phyloP scores from a whole-genome alignment of 1,140 invertebrate genomes.

The Tachypleus tridentatus region DNA sequence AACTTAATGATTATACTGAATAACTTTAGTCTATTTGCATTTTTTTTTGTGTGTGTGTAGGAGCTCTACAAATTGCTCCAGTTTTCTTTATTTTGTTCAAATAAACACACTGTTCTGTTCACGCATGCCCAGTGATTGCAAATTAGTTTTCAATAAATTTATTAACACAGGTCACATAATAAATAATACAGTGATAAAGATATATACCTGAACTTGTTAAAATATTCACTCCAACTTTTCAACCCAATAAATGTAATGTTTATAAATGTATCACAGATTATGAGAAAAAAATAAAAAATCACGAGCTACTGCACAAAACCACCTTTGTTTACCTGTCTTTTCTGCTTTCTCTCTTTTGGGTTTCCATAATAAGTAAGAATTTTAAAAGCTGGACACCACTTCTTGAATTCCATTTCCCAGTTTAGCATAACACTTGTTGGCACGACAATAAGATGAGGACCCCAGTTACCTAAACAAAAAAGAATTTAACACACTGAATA shows the following conservation, averaged over 20 bases:
- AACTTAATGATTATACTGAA: no score
- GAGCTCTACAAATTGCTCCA: no score
- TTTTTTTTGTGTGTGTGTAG: no score
- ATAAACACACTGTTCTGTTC: no score
- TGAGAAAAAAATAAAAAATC: slow-evolving; percentile 4
- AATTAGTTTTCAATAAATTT: no score
- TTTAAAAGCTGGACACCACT: slow-evolving; percentile 99
- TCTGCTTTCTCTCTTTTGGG: slow-evolving; percentile 90
- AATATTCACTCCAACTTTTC: no score
- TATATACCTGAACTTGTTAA: no score
- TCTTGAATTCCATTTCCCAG: slow-evolving; percentile 99
- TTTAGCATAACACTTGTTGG: slow-evolving; percentile 99
- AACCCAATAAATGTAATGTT: neutral
- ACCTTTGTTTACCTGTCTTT: slow-evolving; percentile 51
- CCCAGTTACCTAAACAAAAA: slow-evolving; percentile 60
- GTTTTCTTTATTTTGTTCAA: no score
- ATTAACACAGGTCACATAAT: no score
- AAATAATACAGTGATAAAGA: no score
- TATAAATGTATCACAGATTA: slow-evolving; percentile 2
- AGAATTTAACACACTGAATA: slow-evolving; percentile 13
- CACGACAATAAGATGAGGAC: slow-evolving; percentile 97
- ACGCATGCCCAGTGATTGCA: no score
- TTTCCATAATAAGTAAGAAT: slow-evolving; percentile 97
- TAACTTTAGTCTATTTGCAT: no score
- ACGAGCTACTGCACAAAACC: slow-evolving; percentile 2